Conservation (phyloP, 2,888 invertebrate species). For the Morinoia aosen region DNA sequence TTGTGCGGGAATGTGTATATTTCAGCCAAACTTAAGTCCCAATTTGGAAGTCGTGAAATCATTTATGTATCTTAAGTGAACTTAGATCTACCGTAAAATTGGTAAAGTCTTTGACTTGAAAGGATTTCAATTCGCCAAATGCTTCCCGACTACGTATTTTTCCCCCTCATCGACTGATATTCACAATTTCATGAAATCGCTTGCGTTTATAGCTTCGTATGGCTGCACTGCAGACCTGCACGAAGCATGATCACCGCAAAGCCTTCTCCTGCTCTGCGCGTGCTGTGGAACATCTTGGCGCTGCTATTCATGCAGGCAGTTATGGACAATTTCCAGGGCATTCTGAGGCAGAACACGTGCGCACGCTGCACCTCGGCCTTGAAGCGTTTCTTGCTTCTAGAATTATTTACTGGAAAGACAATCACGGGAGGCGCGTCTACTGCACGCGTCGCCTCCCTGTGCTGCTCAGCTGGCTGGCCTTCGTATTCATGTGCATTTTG, state of each 20-base stretch:
- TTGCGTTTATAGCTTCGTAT: not conserved
- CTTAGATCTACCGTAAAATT: too few species aligned
- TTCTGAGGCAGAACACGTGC: slow-evolving; percentile 10
- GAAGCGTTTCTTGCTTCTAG: not conserved
- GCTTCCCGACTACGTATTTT: not conserved
- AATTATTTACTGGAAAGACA: not conserved
- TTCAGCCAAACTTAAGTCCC: too few species aligned
- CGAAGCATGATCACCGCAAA: not conserved
- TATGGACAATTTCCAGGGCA: not conserved
- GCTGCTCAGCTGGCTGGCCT: not conserved
- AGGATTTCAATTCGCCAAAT: too few species aligned
- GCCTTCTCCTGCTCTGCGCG: not conserved
- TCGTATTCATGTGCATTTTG: not conserved
- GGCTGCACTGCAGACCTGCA: not conserved
- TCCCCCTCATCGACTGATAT: not conserved
- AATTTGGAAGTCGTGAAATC: too few species aligned
- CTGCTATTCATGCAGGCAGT: not conserved
- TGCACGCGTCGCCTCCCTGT: not conserved
- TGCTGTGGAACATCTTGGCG: not conserved
- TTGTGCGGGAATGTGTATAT: too few species aligned
- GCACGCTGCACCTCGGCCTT: not conserved
- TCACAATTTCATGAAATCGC: not conserved
- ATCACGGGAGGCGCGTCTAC: not conserved
- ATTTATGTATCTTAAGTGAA: too few species aligned
- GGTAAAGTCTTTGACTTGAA: too few species aligned